A percentile compares a stretch with the other conserved stretches of the same genome.
Conservation (phyloP, 2,797 vertebrate species). For the Rhinoraja longicauda region DNA sequence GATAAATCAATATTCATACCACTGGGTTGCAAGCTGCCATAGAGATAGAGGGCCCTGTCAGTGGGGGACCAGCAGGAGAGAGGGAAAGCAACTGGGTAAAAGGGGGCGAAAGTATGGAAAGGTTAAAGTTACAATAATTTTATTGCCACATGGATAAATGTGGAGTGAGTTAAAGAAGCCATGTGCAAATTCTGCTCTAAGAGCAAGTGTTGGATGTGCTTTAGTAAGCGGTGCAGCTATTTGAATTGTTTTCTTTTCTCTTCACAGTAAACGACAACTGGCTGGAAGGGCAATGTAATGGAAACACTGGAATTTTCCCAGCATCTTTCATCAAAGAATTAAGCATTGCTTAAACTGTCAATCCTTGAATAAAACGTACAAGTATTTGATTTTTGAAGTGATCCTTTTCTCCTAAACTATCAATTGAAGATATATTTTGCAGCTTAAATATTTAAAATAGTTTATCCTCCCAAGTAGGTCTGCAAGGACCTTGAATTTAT, state of each 20-base stretch:
- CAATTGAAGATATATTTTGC: neutral
- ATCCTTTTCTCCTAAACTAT: neutral
- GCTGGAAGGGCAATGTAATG: conserved; percentile 80
- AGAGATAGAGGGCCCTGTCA: too few relatives aligned
- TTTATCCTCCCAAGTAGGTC: neutral
- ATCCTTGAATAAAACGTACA: neutral
- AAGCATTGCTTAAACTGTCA: neutral
- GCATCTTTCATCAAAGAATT: conserved; percentile 66
- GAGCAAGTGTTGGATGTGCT: too few relatives aligned
- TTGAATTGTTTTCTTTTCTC: conserved; percentile 32
- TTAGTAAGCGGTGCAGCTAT: too few relatives aligned
- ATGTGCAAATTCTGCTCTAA: too few relatives aligned
- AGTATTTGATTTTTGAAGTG: neutral
- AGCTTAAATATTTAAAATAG: neutral
- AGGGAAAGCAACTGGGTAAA: too few relatives aligned
- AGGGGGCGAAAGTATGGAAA: too few relatives aligned
- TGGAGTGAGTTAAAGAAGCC: too few relatives aligned
- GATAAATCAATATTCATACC: too few relatives aligned
- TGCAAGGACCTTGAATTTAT: neutral
- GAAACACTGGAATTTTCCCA: conserved; percentile 84
- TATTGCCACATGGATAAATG: too few relatives aligned
- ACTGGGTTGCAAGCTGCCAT: too few relatives aligned
- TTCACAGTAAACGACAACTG: conserved; percentile 84
- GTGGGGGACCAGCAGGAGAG: too few relatives aligned
- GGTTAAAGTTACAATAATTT: too few relatives aligned